These are phyloP conservation scores for Meda fulgida DNA, from an alignment of 2,797 vertebrate genomes.

Conservation along the genomic window DNA sequence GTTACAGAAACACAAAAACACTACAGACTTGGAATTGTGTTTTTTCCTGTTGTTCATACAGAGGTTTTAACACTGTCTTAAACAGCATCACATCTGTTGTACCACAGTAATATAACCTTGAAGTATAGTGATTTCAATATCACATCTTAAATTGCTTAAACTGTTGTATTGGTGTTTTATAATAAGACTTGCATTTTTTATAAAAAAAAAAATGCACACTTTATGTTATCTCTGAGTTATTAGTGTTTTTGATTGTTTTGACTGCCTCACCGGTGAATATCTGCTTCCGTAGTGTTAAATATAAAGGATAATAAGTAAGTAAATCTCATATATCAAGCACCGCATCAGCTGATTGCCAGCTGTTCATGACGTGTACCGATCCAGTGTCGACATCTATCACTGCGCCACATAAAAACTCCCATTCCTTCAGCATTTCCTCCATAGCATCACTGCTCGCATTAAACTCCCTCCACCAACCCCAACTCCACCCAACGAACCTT, in stretches of 20 bases:
- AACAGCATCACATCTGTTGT: neutral
- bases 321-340: too few species aligned
- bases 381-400: too few species aligned
- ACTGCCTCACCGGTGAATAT: neutral
- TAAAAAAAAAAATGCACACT: neutral
- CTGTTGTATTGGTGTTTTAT: neutral
- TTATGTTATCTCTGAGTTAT: neutral
- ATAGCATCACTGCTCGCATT: too few species aligned
- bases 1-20: too few species aligned
- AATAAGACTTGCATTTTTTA: neutral
- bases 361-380: too few species aligned
- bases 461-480: too few species aligned
- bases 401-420: too few species aligned
- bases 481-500: too few species aligned
- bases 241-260: neutral
- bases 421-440: too few species aligned
- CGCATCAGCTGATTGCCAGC: too few species aligned
- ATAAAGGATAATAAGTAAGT: neutral
- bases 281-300: neutral
- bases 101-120: neutral
- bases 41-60: too few species aligned
- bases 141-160: neutral
- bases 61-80: neutral
- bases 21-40: too few species aligned
- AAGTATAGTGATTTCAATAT: neutral